These are phyloP conservation scores for Varroa destructor DNA, from an alignment of 1,140 invertebrate species.

Conservation along the genomic window DNA sequence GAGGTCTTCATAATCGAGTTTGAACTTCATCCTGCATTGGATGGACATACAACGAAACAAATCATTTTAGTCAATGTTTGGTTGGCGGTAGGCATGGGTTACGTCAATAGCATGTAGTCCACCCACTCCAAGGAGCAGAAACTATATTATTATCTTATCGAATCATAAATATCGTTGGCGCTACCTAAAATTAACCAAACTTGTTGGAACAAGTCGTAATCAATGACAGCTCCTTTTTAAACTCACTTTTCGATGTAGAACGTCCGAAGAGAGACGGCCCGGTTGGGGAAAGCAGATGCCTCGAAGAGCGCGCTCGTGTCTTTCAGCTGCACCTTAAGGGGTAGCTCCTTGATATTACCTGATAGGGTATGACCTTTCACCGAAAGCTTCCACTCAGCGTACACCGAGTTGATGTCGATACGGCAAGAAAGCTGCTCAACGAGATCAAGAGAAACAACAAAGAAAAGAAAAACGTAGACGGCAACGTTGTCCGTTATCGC, in stretches of 20 bases:
- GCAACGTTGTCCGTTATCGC: too few species aligned
- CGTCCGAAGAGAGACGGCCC: conserved; percentile 16
- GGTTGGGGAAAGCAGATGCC: conserved; percentile 22
- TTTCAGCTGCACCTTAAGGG: not conserved
- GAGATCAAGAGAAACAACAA: not conserved
- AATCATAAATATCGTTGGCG: too few species aligned
- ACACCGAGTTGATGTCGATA: conserved; percentile 22
- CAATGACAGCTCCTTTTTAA: too few species aligned
- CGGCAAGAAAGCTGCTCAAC: not conserved
- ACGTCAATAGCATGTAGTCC: too few species aligned
- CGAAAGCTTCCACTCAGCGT: conserved; percentile 20
- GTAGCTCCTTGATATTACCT: conserved; percentile 18
- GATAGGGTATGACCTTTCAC: conserved; percentile 21
- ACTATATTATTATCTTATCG: too few species aligned
- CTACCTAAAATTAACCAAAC: too few species aligned
- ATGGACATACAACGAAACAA: too few species aligned
- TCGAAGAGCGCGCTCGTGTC: conserved; percentile 19
- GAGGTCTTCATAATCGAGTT: not conserved
- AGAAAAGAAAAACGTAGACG: too few species aligned
- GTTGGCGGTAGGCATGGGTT: too few species aligned
- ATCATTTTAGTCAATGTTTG: too few species aligned
- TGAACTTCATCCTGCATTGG: conserved; percentile 20
- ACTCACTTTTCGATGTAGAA: conserved; percentile 20
- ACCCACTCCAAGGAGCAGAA: too few species aligned
- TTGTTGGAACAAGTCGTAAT: too few species aligned